phyloP scores from a whole-genome alignment of 1,140 invertebrate genomes.

The Theocolax elegans region DNA sequence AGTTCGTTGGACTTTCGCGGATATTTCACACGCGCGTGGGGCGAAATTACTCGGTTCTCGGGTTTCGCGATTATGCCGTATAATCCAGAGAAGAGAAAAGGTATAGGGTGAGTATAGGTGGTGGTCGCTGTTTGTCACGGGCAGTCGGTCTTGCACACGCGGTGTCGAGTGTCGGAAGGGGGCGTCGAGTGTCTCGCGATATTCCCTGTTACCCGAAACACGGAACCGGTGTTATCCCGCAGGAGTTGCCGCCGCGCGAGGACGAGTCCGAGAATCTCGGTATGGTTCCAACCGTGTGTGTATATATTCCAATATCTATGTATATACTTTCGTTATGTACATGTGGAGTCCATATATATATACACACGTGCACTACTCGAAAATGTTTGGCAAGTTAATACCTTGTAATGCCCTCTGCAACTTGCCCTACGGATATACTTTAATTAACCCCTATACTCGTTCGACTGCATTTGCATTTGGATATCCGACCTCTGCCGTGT shows the following conservation, averaged over 20 bases:
- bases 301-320: conserved; percentile 27
- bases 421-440: conserved; percentile 8
- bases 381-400: conserved; percentile 42
- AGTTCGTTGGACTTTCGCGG: conserved; percentile 44
- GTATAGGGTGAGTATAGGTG: conserved; percentile 39
- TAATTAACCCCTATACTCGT: too few species aligned
- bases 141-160: not conserved
- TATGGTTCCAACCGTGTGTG: not conserved
- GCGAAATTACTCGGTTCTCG: conserved; percentile 50
- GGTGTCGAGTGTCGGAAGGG: conserved; percentile 44
- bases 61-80: conserved; percentile 61
- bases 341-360: too few species aligned
- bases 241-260: conserved; percentile 47
- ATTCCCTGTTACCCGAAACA: conserved; percentile 62
- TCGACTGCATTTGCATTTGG: too few species aligned
- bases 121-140: conserved; percentile 60
- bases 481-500: too few species aligned
- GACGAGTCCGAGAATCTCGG: conserved; percentile 10
- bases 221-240: conserved; percentile 59
- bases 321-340: not conserved
- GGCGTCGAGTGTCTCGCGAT: conserved; percentile 60
- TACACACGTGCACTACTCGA: conserved; percentile 4
- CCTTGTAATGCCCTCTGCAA: conserved; percentile 39
- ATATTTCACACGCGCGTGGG: conserved; percentile 54
- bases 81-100: conserved; percentile 51